Conservation (phyloP, 2,888 invertebrate species). For the Notocelia uddmanniana region DNA sequence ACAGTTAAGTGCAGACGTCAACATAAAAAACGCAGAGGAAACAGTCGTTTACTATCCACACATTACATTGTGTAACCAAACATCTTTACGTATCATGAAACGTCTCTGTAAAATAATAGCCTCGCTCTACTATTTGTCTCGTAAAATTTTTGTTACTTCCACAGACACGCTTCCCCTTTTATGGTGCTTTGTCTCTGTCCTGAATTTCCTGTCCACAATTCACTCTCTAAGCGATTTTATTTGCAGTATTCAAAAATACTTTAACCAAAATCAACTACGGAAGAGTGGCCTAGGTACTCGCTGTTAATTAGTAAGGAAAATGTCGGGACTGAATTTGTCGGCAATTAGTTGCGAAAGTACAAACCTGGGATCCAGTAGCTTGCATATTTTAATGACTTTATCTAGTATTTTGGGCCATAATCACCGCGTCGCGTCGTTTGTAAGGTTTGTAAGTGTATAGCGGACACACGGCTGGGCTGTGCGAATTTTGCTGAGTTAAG, state of each 20-base stretch:
- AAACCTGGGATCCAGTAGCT: slow-evolving; percentile 59
- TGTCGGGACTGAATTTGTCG: slow-evolving; percentile 27
- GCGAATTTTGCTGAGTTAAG: too few relatives aligned
- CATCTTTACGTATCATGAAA: slow-evolving; percentile 40
- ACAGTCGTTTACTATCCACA: slow-evolving; percentile 26
- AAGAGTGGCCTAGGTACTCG: slow-evolving; percentile 5
- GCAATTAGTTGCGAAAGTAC: slow-evolving; percentile 48
- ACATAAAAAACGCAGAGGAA: slow-evolving; percentile 15
- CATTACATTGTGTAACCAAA: slow-evolving; percentile 39
- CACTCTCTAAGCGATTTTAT: slow-evolving; percentile 26
- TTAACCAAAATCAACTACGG: background rate
- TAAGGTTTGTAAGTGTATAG: slow-evolving; percentile 46
- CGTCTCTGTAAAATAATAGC: slow-evolving; percentile 36
- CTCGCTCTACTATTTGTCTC: slow-evolving; percentile 41
- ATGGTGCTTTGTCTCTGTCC: slow-evolving; percentile 44
- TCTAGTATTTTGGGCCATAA: slow-evolving; percentile 62
- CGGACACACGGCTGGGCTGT: slow-evolving; percentile 61
- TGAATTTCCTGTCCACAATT: slow-evolving; percentile 42
- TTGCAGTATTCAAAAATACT: slow-evolving; percentile 8
- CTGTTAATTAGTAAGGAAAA: slow-evolving; percentile 36
- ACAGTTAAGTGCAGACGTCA: slow-evolving; percentile 9
- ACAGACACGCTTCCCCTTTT: slow-evolving; percentile 45
- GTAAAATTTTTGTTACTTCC: slow-evolving; percentile 45
- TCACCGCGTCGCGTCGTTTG: slow-evolving; percentile 62
- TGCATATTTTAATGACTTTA: slow-evolving; percentile 77